These are phyloP conservation scores for Lates japonicus DNA, from an alignment of 2,797 vertebrate genomes.

Conservation along the genomic window DNA sequence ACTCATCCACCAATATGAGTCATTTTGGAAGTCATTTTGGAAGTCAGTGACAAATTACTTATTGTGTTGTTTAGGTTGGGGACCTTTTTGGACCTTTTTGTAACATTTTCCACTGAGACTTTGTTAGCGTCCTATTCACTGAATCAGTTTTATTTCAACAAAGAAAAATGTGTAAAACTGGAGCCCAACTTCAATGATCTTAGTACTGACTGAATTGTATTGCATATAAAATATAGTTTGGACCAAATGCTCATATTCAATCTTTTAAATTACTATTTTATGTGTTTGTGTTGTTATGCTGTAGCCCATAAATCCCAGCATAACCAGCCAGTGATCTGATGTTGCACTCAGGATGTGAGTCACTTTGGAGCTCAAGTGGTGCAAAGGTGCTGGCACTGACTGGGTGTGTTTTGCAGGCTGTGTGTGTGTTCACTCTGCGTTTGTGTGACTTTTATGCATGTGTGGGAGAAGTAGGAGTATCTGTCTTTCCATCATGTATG, in stretches of 20 bases:
- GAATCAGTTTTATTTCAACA: no score
- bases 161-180: no score
- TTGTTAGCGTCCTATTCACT: not conserved
- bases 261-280: not conserved
- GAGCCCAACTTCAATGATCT: no score
- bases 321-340: slow-evolving; percentile 3
- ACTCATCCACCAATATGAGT: not conserved
- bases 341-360: slow-evolving; percentile 31
- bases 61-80: not conserved
- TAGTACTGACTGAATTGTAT: no score
- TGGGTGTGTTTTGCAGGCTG: slow-evolving; percentile 30
- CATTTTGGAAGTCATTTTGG: not conserved
- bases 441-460: not conserved
- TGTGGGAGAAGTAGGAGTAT: slow-evolving; percentile 14
- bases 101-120: not conserved
- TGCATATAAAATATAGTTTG: no score
- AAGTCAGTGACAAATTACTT: not conserved
- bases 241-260: no score
- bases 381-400: slow-evolving; percentile 21
- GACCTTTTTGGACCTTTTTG: not conserved
- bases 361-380: slow-evolving; percentile 14
- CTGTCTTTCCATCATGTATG: slow-evolving; percentile 27
- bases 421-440: not conserved
- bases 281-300: slow-evolving; percentile 4
- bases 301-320: not conserved